Conservation (phyloP, 2,113 vertebrate species). For the Gasterosteus nipponicus region DNA sequence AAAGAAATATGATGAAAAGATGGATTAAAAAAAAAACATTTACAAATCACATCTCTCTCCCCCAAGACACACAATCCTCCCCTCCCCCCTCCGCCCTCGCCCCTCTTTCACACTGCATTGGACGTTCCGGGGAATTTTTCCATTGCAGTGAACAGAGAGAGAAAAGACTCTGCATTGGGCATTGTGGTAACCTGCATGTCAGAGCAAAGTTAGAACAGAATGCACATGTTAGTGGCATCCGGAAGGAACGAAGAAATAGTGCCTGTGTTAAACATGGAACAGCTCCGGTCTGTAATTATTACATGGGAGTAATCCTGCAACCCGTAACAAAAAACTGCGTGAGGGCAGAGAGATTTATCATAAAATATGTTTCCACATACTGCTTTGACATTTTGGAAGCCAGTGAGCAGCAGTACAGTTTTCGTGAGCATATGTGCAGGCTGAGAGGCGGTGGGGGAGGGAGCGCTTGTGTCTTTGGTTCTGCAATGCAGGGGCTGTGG, state of each 20-base stretch:
- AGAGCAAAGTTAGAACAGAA: slow-evolving; percentile 35
- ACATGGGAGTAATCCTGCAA: neutral
- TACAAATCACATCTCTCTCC: slow-evolving; percentile 37
- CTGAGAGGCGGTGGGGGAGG: slow-evolving; percentile 58
- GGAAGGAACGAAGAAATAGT: slow-evolving; percentile 16
- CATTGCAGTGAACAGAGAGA: slow-evolving; percentile 12
- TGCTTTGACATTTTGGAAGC: slow-evolving; percentile 2
- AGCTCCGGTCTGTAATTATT: slow-evolving; percentile 10
- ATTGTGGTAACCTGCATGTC: slow-evolving; percentile 24
- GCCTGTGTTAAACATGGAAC: slow-evolving; percentile 36
- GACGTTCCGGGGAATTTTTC: slow-evolving; percentile 55
- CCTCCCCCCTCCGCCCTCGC: slow-evolving; percentile 3
- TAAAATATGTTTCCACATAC: neutral
- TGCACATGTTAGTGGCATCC: slow-evolving; percentile 10
- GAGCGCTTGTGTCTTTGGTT: slow-evolving; percentile 63
- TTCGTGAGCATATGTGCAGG: slow-evolving; percentile 28
- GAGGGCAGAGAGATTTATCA: slow-evolving; percentile 2
- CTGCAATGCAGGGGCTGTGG: slow-evolving; percentile 79
- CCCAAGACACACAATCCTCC: slow-evolving; percentile 11
- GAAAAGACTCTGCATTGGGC: slow-evolving; percentile 19
- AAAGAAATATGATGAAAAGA: slow-evolving; percentile 8
- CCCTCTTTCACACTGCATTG: slow-evolving; percentile 32
- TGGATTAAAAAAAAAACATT: neutral
- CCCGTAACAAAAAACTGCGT: neutral
- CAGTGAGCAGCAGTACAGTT: neutral